These are phyloP conservation scores for Trichopoda pennipes DNA, from an alignment of 2,888 invertebrate species.

Conservation along the genomic window DNA sequence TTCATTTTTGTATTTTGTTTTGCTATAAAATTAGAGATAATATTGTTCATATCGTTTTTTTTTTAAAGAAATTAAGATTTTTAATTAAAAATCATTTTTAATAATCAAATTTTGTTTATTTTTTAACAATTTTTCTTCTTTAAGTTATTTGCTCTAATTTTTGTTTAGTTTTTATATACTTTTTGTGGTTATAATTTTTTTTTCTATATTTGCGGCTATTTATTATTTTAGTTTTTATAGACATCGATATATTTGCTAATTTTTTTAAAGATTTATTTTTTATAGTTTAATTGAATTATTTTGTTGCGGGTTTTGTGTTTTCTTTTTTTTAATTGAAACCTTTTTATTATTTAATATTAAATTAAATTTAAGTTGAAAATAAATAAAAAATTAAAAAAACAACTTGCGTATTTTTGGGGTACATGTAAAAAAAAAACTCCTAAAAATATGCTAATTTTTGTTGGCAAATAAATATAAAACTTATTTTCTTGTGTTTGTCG, in stretches of 20 bases:
- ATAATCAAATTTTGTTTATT: slow-evolving; percentile 32
- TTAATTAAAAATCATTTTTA: slow-evolving; percentile 35
- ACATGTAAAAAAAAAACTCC: neutral
- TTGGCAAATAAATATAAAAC: neutral
- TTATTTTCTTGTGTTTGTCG: neutral
- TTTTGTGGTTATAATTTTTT: neutral
- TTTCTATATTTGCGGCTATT: slow-evolving; percentile 14
- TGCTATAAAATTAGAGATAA: slow-evolving; percentile 65
- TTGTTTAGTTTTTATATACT: neutral
- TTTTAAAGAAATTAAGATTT: slow-evolving; percentile 25
- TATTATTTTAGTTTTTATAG: slow-evolving; percentile 64
- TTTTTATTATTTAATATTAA: slow-evolving; percentile 27
- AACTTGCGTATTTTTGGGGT: slow-evolving; percentile 7
- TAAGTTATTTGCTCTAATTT: slow-evolving; percentile 6
- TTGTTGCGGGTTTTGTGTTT: slow-evolving; percentile 22
- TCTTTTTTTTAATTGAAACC: slow-evolving; percentile 35
- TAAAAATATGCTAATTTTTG: neutral
- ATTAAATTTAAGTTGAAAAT: slow-evolving; percentile 30
- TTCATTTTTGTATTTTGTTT: slow-evolving; percentile 38
- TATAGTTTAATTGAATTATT: slow-evolving; percentile 33
- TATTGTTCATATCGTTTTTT: slow-evolving; percentile 41
- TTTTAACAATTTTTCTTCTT: slow-evolving; percentile 42
- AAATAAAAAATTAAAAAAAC: neutral
- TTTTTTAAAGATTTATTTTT: slow-evolving; percentile 28
- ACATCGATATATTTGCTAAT: slow-evolving; percentile 74